Evolutionary conservation across 2,113 vertebrate species (phyloP), one percentile per base, ranked within the genome.

Genomic region (Sinocyclocheilus rhinocerous): DNA sequence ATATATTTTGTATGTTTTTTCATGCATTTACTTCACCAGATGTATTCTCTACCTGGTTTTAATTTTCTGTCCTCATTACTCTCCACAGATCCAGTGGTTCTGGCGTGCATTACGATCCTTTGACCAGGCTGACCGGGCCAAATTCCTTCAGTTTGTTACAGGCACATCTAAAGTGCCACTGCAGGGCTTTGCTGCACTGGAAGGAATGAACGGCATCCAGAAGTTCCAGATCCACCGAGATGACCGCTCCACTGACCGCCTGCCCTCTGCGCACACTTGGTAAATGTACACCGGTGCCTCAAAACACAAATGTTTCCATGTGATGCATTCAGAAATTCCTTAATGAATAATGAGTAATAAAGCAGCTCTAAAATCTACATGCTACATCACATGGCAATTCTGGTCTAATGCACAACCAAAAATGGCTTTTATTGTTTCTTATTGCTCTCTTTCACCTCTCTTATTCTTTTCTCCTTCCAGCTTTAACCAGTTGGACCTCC

Each of bases 181-280:
- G 9, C 97, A 99, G 93, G 97, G 97, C 2, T 98, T 99, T 55
- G 96, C 97, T 24, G 98, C 98, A 72, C 95, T 99, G 1, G 97
- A 99, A 90, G 97, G 97, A 76, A 99, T 99, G 98, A 99, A 99
- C 65, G 98, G 98, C 67, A 98, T 98, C 91, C 98, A 99, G 93
- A 99, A 98, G 89, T 99, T 99, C 93, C 98, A 99, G 93, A 99
- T 99, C 89, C 98, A 99, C 92, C 94, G 97, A 15, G 97, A 99
- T 13, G 98, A 99, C 90, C 96, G 97, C 50, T 99, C 97, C 88
- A 99, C 94, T 95, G 97, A 99, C 94, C 95, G 97, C 73, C 92
- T 99, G 91, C 97, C 97, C 92, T 99, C 97, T 83, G 97, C 97
- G 50, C 97, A 98, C 90, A 99, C 97, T 61, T 98, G 97, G 97